Evolutionary conservation across 2,113 vertebrate species (phyloP).

Genomic region (Paedocypris sp.): DNA sequence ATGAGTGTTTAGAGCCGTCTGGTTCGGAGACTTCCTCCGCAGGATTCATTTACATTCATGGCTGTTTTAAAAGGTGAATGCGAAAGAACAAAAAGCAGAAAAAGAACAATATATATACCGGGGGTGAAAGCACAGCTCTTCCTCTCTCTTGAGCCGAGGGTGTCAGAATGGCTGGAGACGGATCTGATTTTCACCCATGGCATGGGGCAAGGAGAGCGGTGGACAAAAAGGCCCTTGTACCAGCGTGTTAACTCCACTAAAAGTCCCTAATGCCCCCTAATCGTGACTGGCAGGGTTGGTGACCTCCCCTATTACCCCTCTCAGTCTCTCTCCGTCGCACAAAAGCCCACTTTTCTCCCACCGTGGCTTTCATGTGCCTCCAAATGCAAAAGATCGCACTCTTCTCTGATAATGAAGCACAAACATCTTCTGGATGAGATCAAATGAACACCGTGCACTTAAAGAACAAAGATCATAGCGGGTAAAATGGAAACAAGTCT

Average conservation of each 20-base stretch:
- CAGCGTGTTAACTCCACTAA: conserved; percentile 54
- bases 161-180: conserved; percentile 10
- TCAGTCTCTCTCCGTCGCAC: conserved; percentile 25
- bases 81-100: neutral
- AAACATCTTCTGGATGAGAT: conserved; percentile 15
- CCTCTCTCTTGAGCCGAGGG: conserved; percentile 10
- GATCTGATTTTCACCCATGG: conserved; percentile 47
- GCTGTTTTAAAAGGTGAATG: conserved; percentile 21
- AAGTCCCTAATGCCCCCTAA: conserved; percentile 54
- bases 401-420: conserved; percentile 7
- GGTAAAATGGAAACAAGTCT: neutral
- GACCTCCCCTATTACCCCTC: conserved; percentile 44
- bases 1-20: too few species aligned
- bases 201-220: conserved; percentile 38
- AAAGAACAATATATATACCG: conserved; percentile 26
- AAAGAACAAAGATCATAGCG: neutral
- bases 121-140: conserved; percentile 21
- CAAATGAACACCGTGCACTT: neutral
- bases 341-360: conserved; percentile 40
- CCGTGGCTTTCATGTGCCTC: conserved; percentile 50
- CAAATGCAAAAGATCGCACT: conserved; percentile 43
- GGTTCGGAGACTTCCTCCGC: conserved; percentile 23
- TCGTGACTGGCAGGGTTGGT: conserved; percentile 64
- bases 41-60: conserved; percentile 42
- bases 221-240: conserved; percentile 61